Percentiles rank a stretch among this genome's conserved stretches.
Evolutionary conservation across 2,113 vertebrate species (phyloP).

Genomic region (Elephantulus edwardii): DNA sequence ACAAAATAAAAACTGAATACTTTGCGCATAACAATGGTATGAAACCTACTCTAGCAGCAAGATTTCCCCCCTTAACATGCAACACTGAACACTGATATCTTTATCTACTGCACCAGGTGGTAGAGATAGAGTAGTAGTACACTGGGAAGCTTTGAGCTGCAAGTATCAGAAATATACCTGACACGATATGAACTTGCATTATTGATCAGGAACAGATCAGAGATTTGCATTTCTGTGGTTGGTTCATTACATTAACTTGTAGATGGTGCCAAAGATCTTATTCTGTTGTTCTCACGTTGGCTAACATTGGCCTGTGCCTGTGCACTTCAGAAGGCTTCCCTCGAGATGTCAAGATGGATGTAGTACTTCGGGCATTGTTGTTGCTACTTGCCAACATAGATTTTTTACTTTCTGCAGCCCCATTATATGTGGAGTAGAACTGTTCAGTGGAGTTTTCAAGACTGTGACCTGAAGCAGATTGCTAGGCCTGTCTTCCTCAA

Average conservation of each 20-base stretch:
- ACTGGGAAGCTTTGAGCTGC: not conserved
- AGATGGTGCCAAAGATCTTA: not conserved
- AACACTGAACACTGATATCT: not conserved
- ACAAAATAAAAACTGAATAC: not conserved
- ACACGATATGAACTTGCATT: not conserved
- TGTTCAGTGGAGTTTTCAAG: not conserved
- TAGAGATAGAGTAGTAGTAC: not conserved
- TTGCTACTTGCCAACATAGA: not conserved
- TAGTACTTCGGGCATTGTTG: not conserved
- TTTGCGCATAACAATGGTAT: not conserved
- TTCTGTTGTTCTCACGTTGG: not conserved
- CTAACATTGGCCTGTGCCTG: not conserved
- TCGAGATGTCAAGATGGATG: not conserved
- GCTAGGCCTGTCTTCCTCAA: too few relatives aligned
- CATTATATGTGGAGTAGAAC: not conserved
- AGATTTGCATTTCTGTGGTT: not conserved
- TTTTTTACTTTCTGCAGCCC: not conserved
- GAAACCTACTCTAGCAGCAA: constrained; percentile 23
- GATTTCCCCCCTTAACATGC: not conserved
- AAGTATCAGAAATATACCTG: not conserved
- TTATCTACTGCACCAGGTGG: not conserved
- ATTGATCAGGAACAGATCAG: not conserved
- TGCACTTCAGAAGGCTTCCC: not conserved
- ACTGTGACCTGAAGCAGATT: not conserved
- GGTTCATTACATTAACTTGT: not conserved